Conservation (phyloP, 2,797 vertebrate genomes). For the Craterocephalus amniculus region DNA sequence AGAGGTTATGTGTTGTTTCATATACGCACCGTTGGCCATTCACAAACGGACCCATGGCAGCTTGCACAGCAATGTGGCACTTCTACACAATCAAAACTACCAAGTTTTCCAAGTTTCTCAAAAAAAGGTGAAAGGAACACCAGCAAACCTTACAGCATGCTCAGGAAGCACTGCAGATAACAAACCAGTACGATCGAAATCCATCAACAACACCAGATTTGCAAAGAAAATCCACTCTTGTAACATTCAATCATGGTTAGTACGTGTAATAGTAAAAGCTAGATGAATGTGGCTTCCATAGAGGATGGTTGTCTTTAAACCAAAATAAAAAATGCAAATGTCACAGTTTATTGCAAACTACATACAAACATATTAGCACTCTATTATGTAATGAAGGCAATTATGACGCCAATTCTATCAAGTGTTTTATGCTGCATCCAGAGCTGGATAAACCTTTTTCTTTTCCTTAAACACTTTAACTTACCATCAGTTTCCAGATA, state of each 20-base stretch:
- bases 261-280: slow-evolving; percentile 11
- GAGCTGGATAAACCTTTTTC: no score
- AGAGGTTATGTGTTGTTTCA: neutral
- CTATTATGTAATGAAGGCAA: no score
- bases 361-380: no score
- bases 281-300: slow-evolving; percentile 44
- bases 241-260: slow-evolving; percentile 37
- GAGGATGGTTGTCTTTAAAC: neutral
- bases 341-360: neutral
- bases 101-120: neutral
- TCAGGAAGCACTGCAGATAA: slow-evolving; percentile 10
- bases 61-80: neutral
- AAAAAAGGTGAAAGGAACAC: slow-evolving; percentile 25
- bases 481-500: neutral
- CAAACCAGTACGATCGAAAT: slow-evolving; percentile 21
- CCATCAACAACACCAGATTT: slow-evolving; percentile 5
- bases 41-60: neutral
- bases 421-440: no score
- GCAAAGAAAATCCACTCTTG: neutral
- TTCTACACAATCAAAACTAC: neutral
- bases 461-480: neutral
- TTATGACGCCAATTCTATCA: no score
- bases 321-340: neutral
- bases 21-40: neutral
- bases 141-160: slow-evolving; percentile 73